Percentiles rank a stretch among this genome's conserved stretches.
These are phyloP conservation scores for Sterrhoptilus dennistouni DNA, from an alignment of 2,113 vertebrate genomes.

Conservation along the genomic window DNA sequence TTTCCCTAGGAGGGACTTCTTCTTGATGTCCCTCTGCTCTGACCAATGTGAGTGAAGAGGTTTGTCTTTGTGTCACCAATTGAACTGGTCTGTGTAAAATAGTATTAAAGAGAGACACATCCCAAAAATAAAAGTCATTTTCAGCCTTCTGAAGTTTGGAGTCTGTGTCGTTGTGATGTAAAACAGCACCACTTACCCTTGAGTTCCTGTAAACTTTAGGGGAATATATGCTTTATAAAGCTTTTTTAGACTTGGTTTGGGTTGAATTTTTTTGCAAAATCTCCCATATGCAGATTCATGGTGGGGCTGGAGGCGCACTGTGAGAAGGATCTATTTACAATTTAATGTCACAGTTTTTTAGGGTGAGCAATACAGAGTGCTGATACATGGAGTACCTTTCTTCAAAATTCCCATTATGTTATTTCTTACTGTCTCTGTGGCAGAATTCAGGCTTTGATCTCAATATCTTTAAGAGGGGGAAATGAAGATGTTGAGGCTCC, in stretches of 20 bases:
- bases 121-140: too few species aligned
- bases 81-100: too few species aligned
- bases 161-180: too few species aligned
- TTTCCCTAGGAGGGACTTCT: too few species aligned
- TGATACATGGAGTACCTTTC: neutral
- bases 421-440: neutral
- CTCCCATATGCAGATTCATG: neutral
- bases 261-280: neutral
- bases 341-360: neutral
- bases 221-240: neutral
- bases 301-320: neutral
- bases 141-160: too few species aligned
- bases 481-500: neutral
- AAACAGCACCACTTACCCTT: neutral
- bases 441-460: neutral
- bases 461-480: neutral
- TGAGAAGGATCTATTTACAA: neutral
- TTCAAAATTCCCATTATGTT: neutral
- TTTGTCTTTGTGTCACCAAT: too few species aligned
- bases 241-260: neutral
- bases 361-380: neutral
- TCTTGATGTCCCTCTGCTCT: too few species aligned
- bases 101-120: too few species aligned
- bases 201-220: neutral
- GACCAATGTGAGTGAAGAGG: too few species aligned